phyloP scores from a whole-genome alignment of 1,140 invertebrate species.

The Cyphomyrmex costatus region DNA sequence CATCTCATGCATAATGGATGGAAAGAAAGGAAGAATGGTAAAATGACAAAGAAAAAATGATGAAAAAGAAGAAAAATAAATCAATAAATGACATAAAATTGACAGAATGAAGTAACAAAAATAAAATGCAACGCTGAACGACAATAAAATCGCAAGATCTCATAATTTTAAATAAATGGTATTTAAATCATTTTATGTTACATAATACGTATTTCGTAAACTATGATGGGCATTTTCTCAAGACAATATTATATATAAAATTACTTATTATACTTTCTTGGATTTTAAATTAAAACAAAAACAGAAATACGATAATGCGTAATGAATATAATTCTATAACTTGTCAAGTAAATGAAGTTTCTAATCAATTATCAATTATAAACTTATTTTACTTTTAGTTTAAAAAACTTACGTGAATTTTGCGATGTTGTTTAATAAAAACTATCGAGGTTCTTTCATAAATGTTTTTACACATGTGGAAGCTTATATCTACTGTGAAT shows the following conservation, averaged over 20 bases:
- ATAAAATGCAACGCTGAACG: background rate
- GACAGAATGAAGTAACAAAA: background rate
- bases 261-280: no score
- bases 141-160: background rate
- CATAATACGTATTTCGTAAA: background rate
- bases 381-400: background rate
- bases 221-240: constrained; percentile 30
- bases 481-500: background rate
- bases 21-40: constrained; percentile 3
- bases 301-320: background rate
- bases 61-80: constrained; percentile 30
- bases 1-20: constrained; percentile 70
- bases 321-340: background rate
- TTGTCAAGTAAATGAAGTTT: constrained; percentile 10
- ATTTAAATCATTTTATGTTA: background rate
- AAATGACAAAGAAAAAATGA: background rate
- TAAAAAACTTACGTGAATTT: background rate
- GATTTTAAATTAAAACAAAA: background rate
- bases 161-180: constrained; percentile 42
- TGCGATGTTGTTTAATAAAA: background rate
- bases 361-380: constrained; percentile 1
- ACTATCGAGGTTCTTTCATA: background rate
- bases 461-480: background rate
- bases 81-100: constrained; percentile 53
- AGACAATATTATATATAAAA: background rate